A percentile compares a stretch with the other conserved stretches of the same genome.
Conservation (phyloP, 2,797 vertebrate species). For the Graptemys geographica region DNA sequence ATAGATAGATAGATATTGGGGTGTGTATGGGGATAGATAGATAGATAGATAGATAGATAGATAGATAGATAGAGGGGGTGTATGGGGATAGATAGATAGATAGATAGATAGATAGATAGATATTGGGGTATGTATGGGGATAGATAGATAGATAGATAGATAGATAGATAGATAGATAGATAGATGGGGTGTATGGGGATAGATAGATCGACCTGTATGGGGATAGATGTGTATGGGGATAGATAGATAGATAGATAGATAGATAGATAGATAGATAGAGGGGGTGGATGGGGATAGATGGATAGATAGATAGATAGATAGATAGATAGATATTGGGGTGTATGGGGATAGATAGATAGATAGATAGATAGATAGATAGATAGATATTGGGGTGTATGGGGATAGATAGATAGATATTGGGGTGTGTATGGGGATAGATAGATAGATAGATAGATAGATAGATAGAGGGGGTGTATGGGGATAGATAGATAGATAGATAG, state of each 20-base stretch:
- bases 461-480: too few relatives aligned
- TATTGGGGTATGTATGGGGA: too few relatives aligned
- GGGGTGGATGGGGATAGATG: neutral
- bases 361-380: neutral
- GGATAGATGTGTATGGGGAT: too few relatives aligned
- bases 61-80: neutral
- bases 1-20: neutral
- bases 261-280: too few relatives aligned
- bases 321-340: too few relatives aligned
- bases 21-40: rapidly evolving
- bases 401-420: neutral
- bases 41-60: neutral
- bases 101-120: neutral
- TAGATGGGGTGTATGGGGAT: too few relatives aligned
- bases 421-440: rapidly evolving
- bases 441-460: neutral
- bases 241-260: too few relatives aligned
- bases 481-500: neutral
- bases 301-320: neutral
- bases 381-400: too few relatives aligned
- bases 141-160: neutral
- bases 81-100: neutral
- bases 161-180: neutral
- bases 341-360: neutral
- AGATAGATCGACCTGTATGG: too few relatives aligned